These are phyloP conservation scores for Tragelaphus strepsiceros DNA, from an alignment of 2,113 vertebrate genomes.

Conservation along the genomic window DNA sequence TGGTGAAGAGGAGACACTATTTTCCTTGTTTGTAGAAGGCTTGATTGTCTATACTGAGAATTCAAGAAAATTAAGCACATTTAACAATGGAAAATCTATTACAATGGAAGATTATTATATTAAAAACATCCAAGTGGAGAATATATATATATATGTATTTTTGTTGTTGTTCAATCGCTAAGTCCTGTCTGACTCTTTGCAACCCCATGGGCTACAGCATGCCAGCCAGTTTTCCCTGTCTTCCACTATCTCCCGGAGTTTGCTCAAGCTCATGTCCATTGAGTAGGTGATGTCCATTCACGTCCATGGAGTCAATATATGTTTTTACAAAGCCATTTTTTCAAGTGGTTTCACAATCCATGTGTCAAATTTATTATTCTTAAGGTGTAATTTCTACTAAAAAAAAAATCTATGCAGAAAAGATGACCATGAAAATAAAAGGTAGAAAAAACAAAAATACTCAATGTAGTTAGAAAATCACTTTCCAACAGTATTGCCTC, in stretches of 20 bases:
- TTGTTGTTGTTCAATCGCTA: not conserved
- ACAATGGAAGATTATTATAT: not conserved
- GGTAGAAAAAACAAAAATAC: not conserved
- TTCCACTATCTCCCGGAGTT: not conserved
- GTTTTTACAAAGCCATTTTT: not conserved
- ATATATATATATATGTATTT: not conserved
- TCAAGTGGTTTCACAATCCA: not conserved
- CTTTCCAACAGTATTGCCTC: accelerated
- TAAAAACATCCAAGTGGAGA: not conserved
- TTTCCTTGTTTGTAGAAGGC: not conserved
- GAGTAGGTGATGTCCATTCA: not conserved
- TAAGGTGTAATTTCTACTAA: not conserved
- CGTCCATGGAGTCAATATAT: not conserved
- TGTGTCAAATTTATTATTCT: not conserved
- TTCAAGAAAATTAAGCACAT: not conserved
- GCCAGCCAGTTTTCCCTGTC: not conserved
- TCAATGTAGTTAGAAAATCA: not conserved
- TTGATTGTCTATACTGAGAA: not conserved
- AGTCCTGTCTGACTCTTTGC: not conserved
- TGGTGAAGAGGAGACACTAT: not conserved
- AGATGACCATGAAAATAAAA: not conserved
- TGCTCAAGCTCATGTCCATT: not conserved
- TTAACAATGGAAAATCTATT: not conserved
- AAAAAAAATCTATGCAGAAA: not conserved
- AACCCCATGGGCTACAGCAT: accelerated